Conservation (phyloP, 2,888 invertebrate genomes). For the Drosophila fulvimacula region DNA sequence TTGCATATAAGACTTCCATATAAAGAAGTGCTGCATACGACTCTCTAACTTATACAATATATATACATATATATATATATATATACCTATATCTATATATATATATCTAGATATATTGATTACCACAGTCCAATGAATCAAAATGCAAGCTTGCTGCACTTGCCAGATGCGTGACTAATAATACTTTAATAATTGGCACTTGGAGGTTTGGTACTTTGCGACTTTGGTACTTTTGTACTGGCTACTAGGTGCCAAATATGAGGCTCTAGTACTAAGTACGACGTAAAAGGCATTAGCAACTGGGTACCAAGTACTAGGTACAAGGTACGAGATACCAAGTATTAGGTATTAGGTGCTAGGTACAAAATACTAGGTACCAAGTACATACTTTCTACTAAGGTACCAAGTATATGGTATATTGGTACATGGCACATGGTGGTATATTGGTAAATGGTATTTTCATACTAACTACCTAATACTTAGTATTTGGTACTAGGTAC, state of each 20-base stretch:
- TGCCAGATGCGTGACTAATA: conserved; percentile 27
- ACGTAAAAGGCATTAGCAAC: no score
- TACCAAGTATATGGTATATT: no score
- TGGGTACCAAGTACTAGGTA: background rate
- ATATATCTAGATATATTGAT: background rate
- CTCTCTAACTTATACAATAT: conserved; percentile 10
- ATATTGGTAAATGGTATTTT: background rate
- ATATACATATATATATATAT: conserved; percentile 1
- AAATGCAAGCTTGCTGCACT: conserved; percentile 50
- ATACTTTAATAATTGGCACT: background rate
- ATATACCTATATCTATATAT: conserved; percentile 4
- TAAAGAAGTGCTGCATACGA: conserved; percentile 55
- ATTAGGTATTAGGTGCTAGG: background rate
- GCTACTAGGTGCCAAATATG: background rate
- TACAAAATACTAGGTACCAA: background rate
- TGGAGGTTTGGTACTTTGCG: background rate
- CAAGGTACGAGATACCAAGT: background rate
- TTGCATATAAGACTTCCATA: conserved; percentile 66
- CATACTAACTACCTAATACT: no score
- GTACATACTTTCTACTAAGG: background rate
- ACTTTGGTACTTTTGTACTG: background rate
- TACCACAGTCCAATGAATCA: conserved; percentile 17
- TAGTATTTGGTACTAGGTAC: background rate
- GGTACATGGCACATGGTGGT: background rate
- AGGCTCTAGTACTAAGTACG: no score